Conservation (phyloP, 2,888 invertebrate genomes). For the Tachina fera region DNA sequence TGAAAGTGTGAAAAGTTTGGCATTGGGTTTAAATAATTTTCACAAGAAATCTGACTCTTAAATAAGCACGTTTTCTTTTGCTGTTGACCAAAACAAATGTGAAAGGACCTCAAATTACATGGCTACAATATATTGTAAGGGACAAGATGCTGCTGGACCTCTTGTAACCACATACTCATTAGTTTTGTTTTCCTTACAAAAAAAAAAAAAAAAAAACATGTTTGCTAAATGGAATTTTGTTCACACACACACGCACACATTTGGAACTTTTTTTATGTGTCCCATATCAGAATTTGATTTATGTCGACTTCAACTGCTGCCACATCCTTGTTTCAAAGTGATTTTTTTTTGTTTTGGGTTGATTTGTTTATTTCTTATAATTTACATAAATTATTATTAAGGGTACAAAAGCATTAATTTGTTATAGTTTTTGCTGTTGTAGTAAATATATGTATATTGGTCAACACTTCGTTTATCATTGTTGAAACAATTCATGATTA, state of each 20-base stretch:
- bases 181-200: conserved; percentile 40
- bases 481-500: conserved; percentile 62
- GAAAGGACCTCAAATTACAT: neutral
- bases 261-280: conserved; percentile 39
- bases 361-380: conserved; percentile 71
- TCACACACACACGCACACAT: conserved; percentile 14
- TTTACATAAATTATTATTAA: conserved; percentile 70
- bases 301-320: conserved; percentile 66
- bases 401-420: conserved; percentile 69
- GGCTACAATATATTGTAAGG: neutral
- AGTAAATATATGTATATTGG: conserved; percentile 70
- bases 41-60: conserved; percentile 21
- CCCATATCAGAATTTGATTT: conserved; percentile 73
- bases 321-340: conserved; percentile 30
- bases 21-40: conserved; percentile 14
- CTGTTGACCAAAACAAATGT: conserved; percentile 27
- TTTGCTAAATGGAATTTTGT: conserved; percentile 71
- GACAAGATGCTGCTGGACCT: conserved; percentile 54
- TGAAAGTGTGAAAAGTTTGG: neutral
- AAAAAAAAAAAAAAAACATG: conserved; percentile 64
- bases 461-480: conserved; percentile 82
- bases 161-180: conserved; percentile 71
- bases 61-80: conserved; percentile 31
- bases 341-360: conserved; percentile 41
- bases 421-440: conserved; percentile 73